Percentiles rank a stretch among this genome's conserved stretches.
phyloP scores from a whole-genome alignment of 1,140 invertebrate species.

The Ips typographus region DNA sequence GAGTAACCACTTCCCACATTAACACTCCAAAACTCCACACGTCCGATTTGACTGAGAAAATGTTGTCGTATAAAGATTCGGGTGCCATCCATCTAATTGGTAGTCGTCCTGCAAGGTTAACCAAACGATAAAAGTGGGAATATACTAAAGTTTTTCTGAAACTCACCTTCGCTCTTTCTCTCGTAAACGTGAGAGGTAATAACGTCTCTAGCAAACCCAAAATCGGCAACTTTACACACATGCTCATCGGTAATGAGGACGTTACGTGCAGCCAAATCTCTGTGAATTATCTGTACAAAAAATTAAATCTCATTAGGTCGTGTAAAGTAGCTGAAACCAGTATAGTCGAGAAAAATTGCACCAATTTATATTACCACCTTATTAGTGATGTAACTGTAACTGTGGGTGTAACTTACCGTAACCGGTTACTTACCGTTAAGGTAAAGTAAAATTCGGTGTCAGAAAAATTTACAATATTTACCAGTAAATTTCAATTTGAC shows the following conservation, averaged over 20 bases:
- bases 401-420: no score
- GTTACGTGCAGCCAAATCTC: slow-evolving; percentile 89
- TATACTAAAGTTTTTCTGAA: neutral
- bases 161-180: slow-evolving; percentile 81
- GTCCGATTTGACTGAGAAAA: slow-evolving; percentile 89
- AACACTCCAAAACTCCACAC: slow-evolving; percentile 93
- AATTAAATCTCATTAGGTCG: neutral
- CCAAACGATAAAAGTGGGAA: neutral
- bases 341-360: no score
- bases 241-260: slow-evolving; percentile 85
- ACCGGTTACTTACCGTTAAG: no score
- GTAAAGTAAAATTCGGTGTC: no score
- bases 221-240: slow-evolving; percentile 91
- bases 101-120: slow-evolving; percentile 49
- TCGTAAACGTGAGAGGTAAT: slow-evolving; percentile 83
- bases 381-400: no score
- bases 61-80: slow-evolving; percentile 87
- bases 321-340: no score
- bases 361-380: no score
- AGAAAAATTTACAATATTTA: no score
- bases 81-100: slow-evolving; percentile 91
- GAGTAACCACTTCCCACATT: slow-evolving; percentile 91
- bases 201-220: slow-evolving; percentile 88
- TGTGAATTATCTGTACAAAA: slow-evolving; percentile 77
- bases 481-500: no score